Evolutionary conservation across 2,113 vertebrate species (phyloP), one percentile per base, ranked within the genome.

Genomic region (Cranoglanis bouderius): DNA sequence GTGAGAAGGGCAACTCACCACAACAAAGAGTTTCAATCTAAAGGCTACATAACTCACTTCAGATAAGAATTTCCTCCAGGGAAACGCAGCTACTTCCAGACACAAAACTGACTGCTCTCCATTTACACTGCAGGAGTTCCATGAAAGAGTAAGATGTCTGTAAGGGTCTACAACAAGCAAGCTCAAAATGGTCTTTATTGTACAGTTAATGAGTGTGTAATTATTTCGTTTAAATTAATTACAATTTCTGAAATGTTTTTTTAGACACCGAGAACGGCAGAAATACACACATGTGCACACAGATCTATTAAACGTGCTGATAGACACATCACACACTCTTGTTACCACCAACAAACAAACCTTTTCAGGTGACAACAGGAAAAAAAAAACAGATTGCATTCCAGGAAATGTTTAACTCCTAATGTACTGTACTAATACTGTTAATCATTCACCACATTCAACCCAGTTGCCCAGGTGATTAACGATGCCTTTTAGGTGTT

Each of bases 31-130:
- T 85, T 70, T 72, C 84, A 70, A 13, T 32, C 84, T 53, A 85
- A 46, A 85, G 32, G 29, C 84, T 24, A 14, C 32, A 85, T 72
- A 85, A 85, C 67, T 85, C 84, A 72, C n/a, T 72, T 85, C 49
- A 67, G 16, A 16, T n/a, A 85, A 55, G 49, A 85, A 38, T 26
- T 8, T 72, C 24, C 65, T 67, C 84, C 38, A 12, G 84, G 84
- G 63, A 24, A 24, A 12, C n/a, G 6, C 19, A 4, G 8, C 63
- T 35, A 51, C 84, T 21, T 70, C 49, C 84, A 70, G 83, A 65
- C 61, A 85, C 43, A 65, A 43, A 51, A 67, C 49, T 51, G 21
- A 49, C 61, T 67, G 61, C 43, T 32, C 43, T 49, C 29, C n/a
- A 46, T 49, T 32, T 13, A 63, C 49, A 32, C 49, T 21, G 16